Base-by-base conservation (phyloP, 2,113 vertebrate species). In the Lates calcarifer region DNA sequence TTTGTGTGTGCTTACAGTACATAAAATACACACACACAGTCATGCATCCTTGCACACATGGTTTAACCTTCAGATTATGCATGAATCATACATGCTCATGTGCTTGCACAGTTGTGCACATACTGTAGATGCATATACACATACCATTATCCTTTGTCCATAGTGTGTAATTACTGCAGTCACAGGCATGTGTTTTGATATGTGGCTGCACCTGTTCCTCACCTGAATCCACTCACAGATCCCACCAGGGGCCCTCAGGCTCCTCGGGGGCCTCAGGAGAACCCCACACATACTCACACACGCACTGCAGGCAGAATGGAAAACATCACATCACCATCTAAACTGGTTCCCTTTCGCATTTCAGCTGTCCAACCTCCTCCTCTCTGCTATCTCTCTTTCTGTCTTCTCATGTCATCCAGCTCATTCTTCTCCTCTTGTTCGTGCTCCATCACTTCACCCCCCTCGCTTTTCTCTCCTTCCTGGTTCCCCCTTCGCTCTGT, bases 221-320 rank as follows among this genome's bases (percentile, higher is more conserved):
- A 88, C 85, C 89, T 90, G 85, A 90, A 85, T 86, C 67, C 45
- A 72, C 87, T 79, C 45, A 35, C 28, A 31, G 35, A 71, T 69
- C 78, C 37, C 18, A 66, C 10, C 62, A 24, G 80, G 87, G 89
- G 82, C 60, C 89, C 51, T 72, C 72, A 14, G 90, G 92, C 82
- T 94, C 90, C 90, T 87, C 84, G 6, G 92, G 91, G 90, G 85
- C 89, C 86, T 74, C 74, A 45, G 90, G 90, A 90, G 90, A 87
- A 68, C 24, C 78, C 33, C 64, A 58, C 65, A 26, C 68, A 47
- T 57, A 64, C 82, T 63, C 67, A 61, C 51, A 73, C 55, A n/a
- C 12, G 37, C 55, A n/a, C 55, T 31, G 55, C 62, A 79, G 74
- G 65, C 68, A 67, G 69, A 81, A 81, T 85, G 87, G 90, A 90